Conservation (phyloP, 1,140 invertebrate genomes). For the Drosophila micromelanica region DNA sequence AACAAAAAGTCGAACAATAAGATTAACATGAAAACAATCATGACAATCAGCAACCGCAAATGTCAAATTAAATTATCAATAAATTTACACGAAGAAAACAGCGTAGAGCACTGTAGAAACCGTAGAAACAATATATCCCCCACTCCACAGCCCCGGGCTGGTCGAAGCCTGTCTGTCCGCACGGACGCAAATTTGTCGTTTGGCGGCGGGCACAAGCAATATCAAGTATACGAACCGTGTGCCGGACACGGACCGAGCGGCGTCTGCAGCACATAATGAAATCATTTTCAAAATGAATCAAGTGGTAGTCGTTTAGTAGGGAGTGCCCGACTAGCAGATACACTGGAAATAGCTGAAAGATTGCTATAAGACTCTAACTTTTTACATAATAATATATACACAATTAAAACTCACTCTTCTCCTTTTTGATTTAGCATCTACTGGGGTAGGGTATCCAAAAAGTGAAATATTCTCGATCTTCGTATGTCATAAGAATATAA, state of each 20-base stretch:
- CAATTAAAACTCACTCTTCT: too few relatives aligned
- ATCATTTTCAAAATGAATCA: conserved; percentile 78
- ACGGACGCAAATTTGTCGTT: conserved; percentile 70
- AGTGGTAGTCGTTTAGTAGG: too few relatives aligned
- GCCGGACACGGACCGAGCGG: conserved; percentile 22
- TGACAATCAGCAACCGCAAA: conserved; percentile 83
- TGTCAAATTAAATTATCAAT: conserved; percentile 84
- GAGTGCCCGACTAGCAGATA: too few relatives aligned
- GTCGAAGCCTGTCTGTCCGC: conserved; percentile 8
- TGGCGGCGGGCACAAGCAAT: conserved; percentile 52
- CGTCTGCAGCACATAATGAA: conserved; percentile 76
- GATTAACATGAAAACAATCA: conserved; percentile 84
- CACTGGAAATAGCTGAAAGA: too few relatives aligned
- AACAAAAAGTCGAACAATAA: conserved; percentile 55
- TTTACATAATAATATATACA: too few relatives aligned
- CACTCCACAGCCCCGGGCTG: neutral
- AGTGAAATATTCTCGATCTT: too few relatives aligned
- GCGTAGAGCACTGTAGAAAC: conserved; percentile 10
- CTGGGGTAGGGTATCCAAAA: too few relatives aligned
- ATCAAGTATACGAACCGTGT: conserved; percentile 65
- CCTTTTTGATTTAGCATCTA: too few relatives aligned
- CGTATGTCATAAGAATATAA: too few relatives aligned
- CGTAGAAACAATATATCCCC: neutral
- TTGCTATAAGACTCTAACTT: too few relatives aligned
- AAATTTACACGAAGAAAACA: conserved; percentile 64